A percentile compares a stretch with the other conserved stretches of the same genome.
Evolutionary conservation across 1,140 invertebrate genomes (phyloP).

Genomic region (Dufourea novaeangliae): DNA sequence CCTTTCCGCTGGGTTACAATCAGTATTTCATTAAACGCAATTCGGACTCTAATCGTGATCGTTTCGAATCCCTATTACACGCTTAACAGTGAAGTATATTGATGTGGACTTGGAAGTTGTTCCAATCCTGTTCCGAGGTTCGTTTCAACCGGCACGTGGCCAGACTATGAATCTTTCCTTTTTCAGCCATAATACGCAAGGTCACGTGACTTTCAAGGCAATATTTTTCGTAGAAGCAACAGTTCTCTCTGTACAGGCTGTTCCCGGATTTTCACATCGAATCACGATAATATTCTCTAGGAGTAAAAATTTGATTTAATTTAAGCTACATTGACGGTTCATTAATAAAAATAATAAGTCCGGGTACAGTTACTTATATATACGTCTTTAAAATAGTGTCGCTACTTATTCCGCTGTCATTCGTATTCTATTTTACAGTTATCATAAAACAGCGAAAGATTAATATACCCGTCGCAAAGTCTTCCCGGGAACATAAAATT

Average conservation of each 20-base stretch:
- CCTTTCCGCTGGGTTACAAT: background rate
- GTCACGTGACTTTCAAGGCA: slow-evolving; percentile 11
- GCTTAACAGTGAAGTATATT: background rate
- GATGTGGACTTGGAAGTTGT: background rate
- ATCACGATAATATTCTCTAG: no score
- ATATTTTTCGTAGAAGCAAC: background rate
- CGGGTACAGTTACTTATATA: no score
- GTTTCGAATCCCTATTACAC: background rate
- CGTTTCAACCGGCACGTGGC: background rate
- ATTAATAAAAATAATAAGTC: no score
- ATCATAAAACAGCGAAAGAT: background rate
- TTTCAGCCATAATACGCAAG: background rate
- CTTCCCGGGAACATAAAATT: background rate
- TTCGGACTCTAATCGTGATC: background rate
- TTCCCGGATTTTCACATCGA: background rate
- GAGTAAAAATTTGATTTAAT: no score
- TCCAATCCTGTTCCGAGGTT: background rate
- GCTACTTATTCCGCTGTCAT: background rate
- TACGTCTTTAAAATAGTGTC: background rate
- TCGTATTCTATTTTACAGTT: background rate
- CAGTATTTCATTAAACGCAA: background rate
- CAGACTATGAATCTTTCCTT: slow-evolving; percentile 3
- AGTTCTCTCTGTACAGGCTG: background rate
- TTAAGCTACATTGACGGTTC: no score
- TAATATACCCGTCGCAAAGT: no score